Evolutionary conservation across 2,888 invertebrate genomes (phyloP).

Genomic region (Eristalinus sepulchralis): DNA sequence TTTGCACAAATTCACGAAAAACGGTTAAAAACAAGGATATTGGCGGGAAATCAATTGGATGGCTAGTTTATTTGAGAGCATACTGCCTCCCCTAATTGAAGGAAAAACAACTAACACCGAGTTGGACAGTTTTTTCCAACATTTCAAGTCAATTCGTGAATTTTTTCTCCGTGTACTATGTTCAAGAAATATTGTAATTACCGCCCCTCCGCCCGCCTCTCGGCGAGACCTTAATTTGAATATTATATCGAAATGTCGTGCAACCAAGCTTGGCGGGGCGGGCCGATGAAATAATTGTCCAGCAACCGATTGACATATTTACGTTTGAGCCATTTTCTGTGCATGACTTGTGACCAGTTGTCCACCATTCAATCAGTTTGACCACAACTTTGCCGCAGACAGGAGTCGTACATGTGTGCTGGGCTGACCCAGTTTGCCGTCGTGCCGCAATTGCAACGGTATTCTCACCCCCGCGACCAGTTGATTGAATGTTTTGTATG

Average conservation of each 20-base stretch:
- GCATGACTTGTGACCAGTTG: background rate
- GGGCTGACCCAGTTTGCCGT: background rate
- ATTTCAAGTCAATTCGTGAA: background rate
- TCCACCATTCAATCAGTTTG: background rate
- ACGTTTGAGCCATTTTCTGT: background rate
- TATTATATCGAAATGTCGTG: background rate
- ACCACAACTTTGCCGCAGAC: background rate
- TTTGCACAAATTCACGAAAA: background rate
- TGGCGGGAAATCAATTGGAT: too few species aligned
- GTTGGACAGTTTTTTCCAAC: too few species aligned
- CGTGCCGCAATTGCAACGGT: background rate
- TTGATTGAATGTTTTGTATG: slow-evolving; percentile 6
- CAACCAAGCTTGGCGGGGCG: background rate
- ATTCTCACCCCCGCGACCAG: background rate
- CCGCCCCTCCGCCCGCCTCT: background rate
- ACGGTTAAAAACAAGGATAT: too few species aligned
- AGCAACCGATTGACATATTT: slow-evolving; percentile 18
- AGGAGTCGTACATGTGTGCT: background rate
- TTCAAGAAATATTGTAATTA: background rate
- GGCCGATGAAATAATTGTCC: slow-evolving; percentile 12
- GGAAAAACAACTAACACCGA: too few species aligned
- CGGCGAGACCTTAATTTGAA: slow-evolving; percentile 11
- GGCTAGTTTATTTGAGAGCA: too few species aligned
- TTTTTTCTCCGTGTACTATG: background rate
- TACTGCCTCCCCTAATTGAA: too few species aligned